Conservation (phyloP, 1,140 invertebrate genomes). For the Drosophila neocordata region DNA sequence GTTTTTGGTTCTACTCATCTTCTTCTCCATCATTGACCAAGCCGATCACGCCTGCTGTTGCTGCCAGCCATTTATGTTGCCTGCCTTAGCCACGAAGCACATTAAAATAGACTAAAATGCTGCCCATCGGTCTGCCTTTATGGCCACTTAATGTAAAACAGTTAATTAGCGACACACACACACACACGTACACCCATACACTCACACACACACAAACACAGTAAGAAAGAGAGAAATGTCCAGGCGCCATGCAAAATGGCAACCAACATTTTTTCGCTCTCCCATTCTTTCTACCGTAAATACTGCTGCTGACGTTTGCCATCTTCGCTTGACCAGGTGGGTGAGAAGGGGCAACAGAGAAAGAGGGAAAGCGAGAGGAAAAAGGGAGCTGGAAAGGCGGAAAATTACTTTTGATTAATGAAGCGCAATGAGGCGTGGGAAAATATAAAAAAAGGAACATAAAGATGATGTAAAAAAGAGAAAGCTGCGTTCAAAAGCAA, state of each 20-base stretch:
- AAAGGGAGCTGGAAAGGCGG: conserved; percentile 45
- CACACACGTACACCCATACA: conserved; percentile 14
- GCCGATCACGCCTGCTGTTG: conserved; percentile 62
- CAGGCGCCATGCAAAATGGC: conserved; percentile 69
- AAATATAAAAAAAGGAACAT: conserved; percentile 41
- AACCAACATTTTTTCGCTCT: conserved; percentile 52
- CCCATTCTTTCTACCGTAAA: conserved; percentile 21
- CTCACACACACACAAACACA: not conserved
- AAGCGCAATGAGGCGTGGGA: conserved; percentile 61
- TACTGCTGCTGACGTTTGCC: conserved; percentile 57
- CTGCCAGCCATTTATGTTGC: conserved; percentile 37
- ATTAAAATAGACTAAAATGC: conserved; percentile 78
- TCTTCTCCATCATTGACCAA: conserved; percentile 55
- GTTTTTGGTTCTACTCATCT: conserved; percentile 11
- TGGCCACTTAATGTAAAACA: conserved; percentile 79
- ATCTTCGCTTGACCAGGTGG: conserved; percentile 63
- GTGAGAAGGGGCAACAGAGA: conserved; percentile 1
- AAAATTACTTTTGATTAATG: conserved; percentile 81
- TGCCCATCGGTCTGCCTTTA: conserved; percentile 54
- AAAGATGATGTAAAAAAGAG: conserved; percentile 46
- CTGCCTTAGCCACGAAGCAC: conserved; percentile 37
- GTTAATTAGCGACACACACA: conserved; percentile 68
- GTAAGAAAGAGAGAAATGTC: conserved; percentile 32
- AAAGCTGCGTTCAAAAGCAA: conserved; percentile 20
- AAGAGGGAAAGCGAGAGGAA: not conserved